A percentile compares a stretch with the other conserved stretches of the same genome.
Conservation (phyloP, 2,888 invertebrate genomes). For the Spisula solida region DNA sequence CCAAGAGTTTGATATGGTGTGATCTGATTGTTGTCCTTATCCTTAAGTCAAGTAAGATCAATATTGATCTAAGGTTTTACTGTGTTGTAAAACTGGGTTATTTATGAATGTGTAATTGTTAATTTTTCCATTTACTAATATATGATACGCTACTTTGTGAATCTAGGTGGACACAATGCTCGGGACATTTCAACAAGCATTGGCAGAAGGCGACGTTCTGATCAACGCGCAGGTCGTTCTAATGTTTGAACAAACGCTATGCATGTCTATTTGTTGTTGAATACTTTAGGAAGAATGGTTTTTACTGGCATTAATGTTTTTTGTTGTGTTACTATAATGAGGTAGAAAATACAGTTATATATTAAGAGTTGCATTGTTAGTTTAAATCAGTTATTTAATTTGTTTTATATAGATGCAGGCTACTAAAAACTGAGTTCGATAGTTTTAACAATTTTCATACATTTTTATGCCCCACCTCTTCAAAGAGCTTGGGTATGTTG, state of each 20-base stretch:
- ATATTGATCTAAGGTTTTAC: too few species aligned
- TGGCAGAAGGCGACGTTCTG: conserved; percentile 73
- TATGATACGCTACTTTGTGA: conserved; percentile 38
- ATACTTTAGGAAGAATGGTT: background rate
- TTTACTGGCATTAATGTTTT: background rate
- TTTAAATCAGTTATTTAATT: background rate
- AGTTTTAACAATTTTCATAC: background rate
- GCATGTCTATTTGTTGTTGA: conserved; percentile 33
- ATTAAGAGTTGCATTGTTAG: conserved; percentile 1
- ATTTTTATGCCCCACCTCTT: too few species aligned
- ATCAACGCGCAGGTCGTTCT: conserved; percentile 36
- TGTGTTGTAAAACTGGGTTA: too few species aligned
- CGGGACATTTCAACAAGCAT: conserved; percentile 79
- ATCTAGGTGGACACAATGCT: conserved; percentile 79
- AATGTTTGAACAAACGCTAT: conserved; percentile 5
- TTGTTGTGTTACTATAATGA: conserved; percentile 6
- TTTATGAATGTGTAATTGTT: background rate
- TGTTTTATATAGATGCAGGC: background rate
- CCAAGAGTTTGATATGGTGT: too few species aligned
- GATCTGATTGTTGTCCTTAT: too few species aligned
- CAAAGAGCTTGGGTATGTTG: too few species aligned
- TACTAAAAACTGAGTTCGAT: background rate
- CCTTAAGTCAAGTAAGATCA: too few species aligned
- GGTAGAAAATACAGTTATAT: background rate
- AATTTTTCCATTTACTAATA: background rate